A percentile compares a stretch with the other conserved stretches of the same genome.
Evolutionary conservation across 2,888 invertebrate genomes (phyloP).

Genomic region (Lasioglossum marginatum): DNA sequence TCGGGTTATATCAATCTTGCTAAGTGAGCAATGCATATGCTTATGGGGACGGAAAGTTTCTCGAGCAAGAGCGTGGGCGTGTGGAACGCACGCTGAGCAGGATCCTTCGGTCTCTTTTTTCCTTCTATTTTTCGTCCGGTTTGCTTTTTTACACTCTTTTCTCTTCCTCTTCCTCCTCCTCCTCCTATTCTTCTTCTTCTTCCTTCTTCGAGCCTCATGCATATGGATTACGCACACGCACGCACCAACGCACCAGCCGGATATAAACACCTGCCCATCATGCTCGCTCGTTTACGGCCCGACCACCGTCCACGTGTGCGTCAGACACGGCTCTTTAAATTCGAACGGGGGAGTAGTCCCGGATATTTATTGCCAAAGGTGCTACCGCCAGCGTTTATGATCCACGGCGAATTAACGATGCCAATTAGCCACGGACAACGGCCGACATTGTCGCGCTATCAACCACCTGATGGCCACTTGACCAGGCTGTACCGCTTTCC

Average conservation of each 20-base stretch:
- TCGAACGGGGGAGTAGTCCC: constrained; percentile 64
- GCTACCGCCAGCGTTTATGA: constrained; percentile 67
- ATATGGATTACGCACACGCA: constrained; percentile 72
- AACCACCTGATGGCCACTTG: constrained; percentile 28
- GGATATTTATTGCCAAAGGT: constrained; percentile 73
- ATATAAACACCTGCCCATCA: constrained; percentile 81
- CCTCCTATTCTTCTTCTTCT: neutral
- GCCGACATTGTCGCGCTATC: constrained; percentile 55
- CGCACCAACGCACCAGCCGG: constrained; percentile 76
- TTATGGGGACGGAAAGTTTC: constrained; percentile 70
- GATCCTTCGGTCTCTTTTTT: constrained; percentile 59
- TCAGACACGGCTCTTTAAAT: constrained; percentile 66
- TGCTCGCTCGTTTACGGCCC: constrained; percentile 74
- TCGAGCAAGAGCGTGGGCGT: constrained; percentile 76
- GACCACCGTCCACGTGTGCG: constrained; percentile 58
- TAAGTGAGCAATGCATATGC: constrained; percentile 82
- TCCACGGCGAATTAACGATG: constrained; percentile 66
- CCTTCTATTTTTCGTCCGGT: neutral
- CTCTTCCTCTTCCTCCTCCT: constrained; percentile 26
- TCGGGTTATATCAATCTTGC: constrained; percentile 79
- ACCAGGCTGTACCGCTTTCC: neutral
- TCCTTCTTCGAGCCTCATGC: constrained; percentile 51
- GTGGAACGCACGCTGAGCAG: constrained; percentile 77
- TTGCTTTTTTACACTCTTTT: neutral
- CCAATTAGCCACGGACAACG: constrained; percentile 64